Evolutionary conservation across 2,888 invertebrate genomes (phyloP).

Genomic region (Prosapia bicincta): DNA sequence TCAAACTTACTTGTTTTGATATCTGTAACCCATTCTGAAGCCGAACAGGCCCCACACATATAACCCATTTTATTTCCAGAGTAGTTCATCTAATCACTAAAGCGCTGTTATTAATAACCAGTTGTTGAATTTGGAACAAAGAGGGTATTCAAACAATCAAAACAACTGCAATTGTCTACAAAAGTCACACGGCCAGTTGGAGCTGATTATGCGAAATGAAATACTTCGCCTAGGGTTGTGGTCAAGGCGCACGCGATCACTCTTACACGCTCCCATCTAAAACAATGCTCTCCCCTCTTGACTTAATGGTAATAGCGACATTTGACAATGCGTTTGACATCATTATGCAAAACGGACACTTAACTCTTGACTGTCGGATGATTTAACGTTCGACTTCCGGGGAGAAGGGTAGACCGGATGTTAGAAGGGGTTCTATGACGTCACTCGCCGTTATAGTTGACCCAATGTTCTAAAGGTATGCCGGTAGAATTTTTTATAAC

Average conservation of each 20-base stretch:
- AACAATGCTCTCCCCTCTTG: not conserved
- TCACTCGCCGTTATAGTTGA: too few species aligned
- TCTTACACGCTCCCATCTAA: not conserved
- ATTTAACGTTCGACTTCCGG: not conserved
- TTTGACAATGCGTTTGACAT: not conserved
- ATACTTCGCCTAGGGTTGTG: not conserved
- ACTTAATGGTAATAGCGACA: not conserved
- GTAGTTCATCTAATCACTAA: too few species aligned
- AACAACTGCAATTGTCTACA: not conserved
- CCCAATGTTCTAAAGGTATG: too few species aligned
- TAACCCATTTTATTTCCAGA: too few species aligned
- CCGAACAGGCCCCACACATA: too few species aligned
- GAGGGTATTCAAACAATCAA: not conserved
- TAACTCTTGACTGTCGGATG: not conserved
- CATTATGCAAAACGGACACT: slow-evolving; percentile 2
- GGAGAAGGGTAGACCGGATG: not conserved
- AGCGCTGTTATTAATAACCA: not conserved
- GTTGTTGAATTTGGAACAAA: not conserved
- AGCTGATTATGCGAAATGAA: not conserved
- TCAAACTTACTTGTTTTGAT: too few species aligned
- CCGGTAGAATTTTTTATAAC: too few species aligned
- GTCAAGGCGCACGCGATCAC: not conserved
- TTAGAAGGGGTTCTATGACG: not conserved
- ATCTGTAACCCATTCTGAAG: too few species aligned
- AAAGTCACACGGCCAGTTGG: not conserved